A percentile compares a stretch with the other conserved stretches of the same genome.
Conservation (phyloP, 2,888 invertebrate species). For the Brachylomia viminalis region DNA sequence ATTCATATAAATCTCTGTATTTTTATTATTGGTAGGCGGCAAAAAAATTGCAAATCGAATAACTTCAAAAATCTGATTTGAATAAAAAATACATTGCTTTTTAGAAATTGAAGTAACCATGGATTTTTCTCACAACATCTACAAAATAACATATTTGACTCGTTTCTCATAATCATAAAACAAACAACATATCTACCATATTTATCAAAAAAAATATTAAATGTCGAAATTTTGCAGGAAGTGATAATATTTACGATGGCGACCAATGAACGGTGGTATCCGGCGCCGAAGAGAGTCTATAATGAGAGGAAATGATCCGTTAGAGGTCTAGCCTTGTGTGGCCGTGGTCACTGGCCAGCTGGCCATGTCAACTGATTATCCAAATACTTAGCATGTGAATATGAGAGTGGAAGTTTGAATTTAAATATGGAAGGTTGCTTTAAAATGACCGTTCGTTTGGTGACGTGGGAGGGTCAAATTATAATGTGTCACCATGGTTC, state of each 20-base stretch:
- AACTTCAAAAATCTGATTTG: not conserved
- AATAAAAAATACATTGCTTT: not conserved
- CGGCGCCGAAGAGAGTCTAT: slow-evolving; percentile 75
- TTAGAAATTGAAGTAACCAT: not conserved
- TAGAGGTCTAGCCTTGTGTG: slow-evolving; percentile 58
- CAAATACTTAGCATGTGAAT: slow-evolving; percentile 52
- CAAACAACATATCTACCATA: slow-evolving; percentile 19
- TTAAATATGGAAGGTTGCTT: slow-evolving; percentile 11
- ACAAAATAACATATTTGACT: slow-evolving; percentile 15
- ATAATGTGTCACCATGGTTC: not conserved
- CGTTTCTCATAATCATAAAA: slow-evolving; percentile 24
- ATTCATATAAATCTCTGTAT: not conserved
- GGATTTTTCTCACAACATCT: not conserved
- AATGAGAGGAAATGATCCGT: slow-evolving; percentile 67
- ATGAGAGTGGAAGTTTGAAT: slow-evolving; percentile 29
- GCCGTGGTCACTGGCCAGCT: slow-evolving; percentile 46
- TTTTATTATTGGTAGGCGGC: not conserved
- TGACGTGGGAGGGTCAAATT: not conserved
- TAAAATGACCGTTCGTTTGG: not conserved
- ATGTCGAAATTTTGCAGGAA: slow-evolving; percentile 77
- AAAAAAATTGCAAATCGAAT: not conserved
- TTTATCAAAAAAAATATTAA: slow-evolving; percentile 57
- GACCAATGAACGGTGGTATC: slow-evolving; percentile 81
- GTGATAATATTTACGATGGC: slow-evolving; percentile 80
- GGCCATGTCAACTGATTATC: slow-evolving; percentile 59